Evolutionary conservation across 23 tunicate genomes (phyloP).

Genomic region (Trididemnum miniatum): DNA sequence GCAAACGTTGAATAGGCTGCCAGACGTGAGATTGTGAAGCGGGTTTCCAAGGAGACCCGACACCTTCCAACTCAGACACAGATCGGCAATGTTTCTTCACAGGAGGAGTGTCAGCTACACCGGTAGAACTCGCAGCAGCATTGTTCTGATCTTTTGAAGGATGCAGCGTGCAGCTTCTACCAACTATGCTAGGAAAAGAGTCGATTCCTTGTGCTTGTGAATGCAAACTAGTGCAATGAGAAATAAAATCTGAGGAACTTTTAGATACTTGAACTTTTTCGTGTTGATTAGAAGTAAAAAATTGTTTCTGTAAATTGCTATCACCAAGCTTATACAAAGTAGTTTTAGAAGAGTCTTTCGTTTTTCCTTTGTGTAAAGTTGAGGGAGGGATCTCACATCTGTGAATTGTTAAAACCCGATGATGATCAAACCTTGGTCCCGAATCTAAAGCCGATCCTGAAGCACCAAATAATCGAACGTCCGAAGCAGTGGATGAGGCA

Average conservation of each 20-base stretch:
- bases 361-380: neutral
- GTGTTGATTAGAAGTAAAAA: neutral
- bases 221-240: neutral
- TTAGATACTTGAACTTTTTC: neutral
- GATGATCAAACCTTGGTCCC: conserved; percentile 32
- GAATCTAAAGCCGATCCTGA: conserved; percentile 45
- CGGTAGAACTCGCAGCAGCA: neutral
- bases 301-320: neutral
- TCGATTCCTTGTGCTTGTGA: conserved; percentile 13
- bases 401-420: conserved; percentile 14
- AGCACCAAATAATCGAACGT: conserved; percentile 8
- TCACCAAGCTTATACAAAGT: conserved; percentile 40
- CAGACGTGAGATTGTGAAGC: conserved; percentile 46
- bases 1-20: conserved; percentile 39
- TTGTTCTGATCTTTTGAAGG: conserved; percentile 28
- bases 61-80: conserved; percentile 66
- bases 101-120: conserved; percentile 45
- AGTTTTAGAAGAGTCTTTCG: conserved; percentile 30
- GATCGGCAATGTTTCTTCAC: conserved; percentile 70
- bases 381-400: neutral
- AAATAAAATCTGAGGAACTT: conserved; percentile 4
- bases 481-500: neutral
- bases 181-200: conserved; percentile 48
- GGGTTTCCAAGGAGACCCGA: conserved; percentile 49
- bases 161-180: conserved; percentile 56